phyloP scores from a whole-genome alignment of 2,888 invertebrate genomes.

The Metallyticus violacea region DNA sequence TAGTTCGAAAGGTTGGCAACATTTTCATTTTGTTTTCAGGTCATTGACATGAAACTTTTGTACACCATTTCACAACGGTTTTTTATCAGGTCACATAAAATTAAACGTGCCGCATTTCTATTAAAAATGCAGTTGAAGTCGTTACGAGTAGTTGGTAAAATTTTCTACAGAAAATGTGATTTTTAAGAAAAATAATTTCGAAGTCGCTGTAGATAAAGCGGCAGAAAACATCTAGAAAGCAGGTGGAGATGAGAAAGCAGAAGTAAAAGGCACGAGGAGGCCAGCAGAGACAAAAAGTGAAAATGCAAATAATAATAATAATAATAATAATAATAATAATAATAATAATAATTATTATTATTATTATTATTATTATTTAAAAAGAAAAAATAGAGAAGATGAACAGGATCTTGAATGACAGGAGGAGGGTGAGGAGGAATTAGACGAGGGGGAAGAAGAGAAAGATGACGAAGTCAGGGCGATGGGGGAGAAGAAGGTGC shows the following conservation, averaged over 20 bases:
- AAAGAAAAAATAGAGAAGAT: constrained; percentile 72
- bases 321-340: no score
- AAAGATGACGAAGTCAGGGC: constrained; percentile 43
- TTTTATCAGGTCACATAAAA: no score
- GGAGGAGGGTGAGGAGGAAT: constrained; percentile 61
- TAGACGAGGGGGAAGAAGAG: constrained; percentile 56
- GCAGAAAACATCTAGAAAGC: constrained; percentile 70
- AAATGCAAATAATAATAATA: constrained; percentile 75
- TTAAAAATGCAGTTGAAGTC: constrained; percentile 52
- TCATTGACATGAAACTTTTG: no score
- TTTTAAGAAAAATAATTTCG: constrained; percentile 79
- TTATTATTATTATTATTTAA: no score
- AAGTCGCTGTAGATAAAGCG: constrained; percentile 81
- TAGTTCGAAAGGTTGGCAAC: no score
- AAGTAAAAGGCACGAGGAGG: constrained; percentile 83
- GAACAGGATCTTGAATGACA: constrained; percentile 61
- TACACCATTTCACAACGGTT: no score
- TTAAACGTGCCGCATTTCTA: no score
- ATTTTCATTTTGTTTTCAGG: no score
- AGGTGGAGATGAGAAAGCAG: constrained; percentile 70
- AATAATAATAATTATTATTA: no score
- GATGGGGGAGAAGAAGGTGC: constrained; percentile 44
- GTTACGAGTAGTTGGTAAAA: constrained; percentile 37
- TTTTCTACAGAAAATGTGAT: constrained; percentile 55
- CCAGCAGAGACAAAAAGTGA: constrained; percentile 65